Evolutionary conservation across 2,888 invertebrate genomes (phyloP).

Genomic region (Conops quadrifasciatus): DNA sequence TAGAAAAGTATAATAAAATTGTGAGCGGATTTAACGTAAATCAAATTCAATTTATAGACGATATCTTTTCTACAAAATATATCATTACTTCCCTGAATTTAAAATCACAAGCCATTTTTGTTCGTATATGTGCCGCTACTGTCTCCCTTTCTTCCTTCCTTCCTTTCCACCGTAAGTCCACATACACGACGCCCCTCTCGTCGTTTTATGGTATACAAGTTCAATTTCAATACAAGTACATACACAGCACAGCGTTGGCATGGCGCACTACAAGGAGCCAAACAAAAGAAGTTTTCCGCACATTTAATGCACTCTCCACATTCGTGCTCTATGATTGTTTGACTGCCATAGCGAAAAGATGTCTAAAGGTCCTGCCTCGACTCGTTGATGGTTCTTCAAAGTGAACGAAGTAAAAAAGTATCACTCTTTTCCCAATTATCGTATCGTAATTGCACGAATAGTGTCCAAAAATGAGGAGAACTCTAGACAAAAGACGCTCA

Average conservation of each 20-base stretch:
- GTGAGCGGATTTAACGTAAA: no score
- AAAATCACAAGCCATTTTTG: no score
- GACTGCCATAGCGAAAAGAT: constrained; percentile 21
- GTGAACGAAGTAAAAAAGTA: background rate
- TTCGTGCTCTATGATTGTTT: constrained; percentile 14
- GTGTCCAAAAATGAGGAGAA: constrained; percentile 34
- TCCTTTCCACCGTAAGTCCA: no score
- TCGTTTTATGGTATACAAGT: no score
- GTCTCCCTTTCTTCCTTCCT: no score
- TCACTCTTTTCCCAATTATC: background rate
- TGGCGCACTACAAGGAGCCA: constrained; percentile 56
- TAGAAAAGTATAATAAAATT: no score
- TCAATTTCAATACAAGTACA: constrained; percentile 26
- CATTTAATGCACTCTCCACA: background rate
- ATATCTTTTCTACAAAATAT: no score
- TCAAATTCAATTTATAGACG: no score
- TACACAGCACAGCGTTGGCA: constrained; percentile 58
- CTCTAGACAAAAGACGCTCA: constrained; percentile 54
- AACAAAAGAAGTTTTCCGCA: constrained; percentile 52
- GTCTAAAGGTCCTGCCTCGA: background rate
- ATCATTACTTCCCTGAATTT: no score
- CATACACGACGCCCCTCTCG: no score
- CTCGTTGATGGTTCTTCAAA: background rate
- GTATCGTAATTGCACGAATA: background rate
- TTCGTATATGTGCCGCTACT: no score